Conservation (phyloP, 1,140 invertebrate genomes). For the Drosophila seguyi region DNA sequence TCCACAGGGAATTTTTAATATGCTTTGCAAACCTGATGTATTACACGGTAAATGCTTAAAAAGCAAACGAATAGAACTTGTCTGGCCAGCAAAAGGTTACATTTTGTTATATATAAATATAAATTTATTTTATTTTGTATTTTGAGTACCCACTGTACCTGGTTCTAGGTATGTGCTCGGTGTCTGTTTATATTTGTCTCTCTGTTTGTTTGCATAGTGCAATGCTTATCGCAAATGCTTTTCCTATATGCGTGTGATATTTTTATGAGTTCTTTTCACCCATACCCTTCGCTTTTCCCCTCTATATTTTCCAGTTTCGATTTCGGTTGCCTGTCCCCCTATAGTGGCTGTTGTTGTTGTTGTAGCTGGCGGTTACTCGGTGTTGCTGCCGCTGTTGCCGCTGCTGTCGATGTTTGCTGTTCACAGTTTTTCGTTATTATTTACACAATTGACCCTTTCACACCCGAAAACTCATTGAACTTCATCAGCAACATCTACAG, state of each 20-base stretch:
- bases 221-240: constrained; percentile 76
- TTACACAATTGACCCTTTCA: constrained; percentile 83
- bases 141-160: constrained; percentile 6
- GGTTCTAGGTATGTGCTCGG: constrained; percentile 25
- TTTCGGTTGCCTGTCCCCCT: constrained; percentile 44
- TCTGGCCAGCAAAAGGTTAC: too few relatives aligned
- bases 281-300: constrained; percentile 1
- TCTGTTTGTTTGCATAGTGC: constrained; percentile 67
- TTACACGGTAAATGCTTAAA: too few relatives aligned
- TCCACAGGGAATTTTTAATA: not conserved
- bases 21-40: too few relatives aligned
- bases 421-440: constrained; percentile 81
- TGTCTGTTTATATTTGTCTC: constrained; percentile 49
- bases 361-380: constrained; percentile 6
- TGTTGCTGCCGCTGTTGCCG: constrained; percentile 21
- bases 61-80: too few relatives aligned
- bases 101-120: not conserved
- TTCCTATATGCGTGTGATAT: constrained; percentile 77
- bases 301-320: constrained; percentile 47
- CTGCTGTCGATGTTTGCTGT: constrained; percentile 62
- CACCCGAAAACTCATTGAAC: constrained; percentile 79
- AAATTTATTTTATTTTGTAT: not conserved
- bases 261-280: constrained; percentile 66
- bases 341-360: constrained; percentile 35
- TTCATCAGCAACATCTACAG: constrained; percentile 58